phyloP scores from a whole-genome alignment of 1,140 invertebrate genomes.

The Drosophila teissieri region DNA sequence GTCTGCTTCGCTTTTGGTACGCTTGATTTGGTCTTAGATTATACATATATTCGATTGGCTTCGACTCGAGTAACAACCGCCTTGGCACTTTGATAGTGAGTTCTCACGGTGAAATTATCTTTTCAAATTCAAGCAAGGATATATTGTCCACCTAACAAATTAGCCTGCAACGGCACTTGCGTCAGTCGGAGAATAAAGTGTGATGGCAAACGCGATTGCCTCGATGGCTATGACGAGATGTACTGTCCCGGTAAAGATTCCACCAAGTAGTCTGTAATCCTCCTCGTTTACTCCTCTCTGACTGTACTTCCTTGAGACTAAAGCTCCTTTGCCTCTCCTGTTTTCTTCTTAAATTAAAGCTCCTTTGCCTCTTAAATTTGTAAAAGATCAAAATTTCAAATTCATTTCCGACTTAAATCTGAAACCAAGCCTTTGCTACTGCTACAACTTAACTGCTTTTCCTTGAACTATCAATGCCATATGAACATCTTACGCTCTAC shows the following conservation, averaged over 20 bases:
- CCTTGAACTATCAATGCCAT: background rate
- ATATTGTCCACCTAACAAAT: conserved; percentile 22
- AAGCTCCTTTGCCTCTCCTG: background rate
- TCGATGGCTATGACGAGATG: conserved; percentile 90
- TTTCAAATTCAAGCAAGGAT: conserved; percentile 39
- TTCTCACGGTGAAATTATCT: conserved; percentile 24
- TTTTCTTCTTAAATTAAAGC: background rate
- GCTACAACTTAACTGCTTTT: background rate
- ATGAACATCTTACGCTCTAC: background rate
- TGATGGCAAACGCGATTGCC: conserved; percentile 89
- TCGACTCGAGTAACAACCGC: background rate
- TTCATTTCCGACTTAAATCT: background rate
- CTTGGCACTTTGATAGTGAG: background rate
- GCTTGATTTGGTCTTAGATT: background rate
- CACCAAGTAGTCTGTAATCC: background rate
- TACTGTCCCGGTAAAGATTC: conserved; percentile 85
- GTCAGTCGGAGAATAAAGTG: conserved; percentile 85
- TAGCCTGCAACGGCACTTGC: conserved; percentile 65
- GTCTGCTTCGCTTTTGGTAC: conserved; percentile 8
- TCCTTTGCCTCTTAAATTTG: background rate
- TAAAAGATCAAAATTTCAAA: background rate
- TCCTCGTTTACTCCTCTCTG: background rate
- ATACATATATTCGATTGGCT: background rate
- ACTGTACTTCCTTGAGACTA: too few species aligned
- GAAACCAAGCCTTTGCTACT: background rate